Base-by-base conservation (phyloP, 2,797 vertebrate species). In the Psittacula echo region DNA sequence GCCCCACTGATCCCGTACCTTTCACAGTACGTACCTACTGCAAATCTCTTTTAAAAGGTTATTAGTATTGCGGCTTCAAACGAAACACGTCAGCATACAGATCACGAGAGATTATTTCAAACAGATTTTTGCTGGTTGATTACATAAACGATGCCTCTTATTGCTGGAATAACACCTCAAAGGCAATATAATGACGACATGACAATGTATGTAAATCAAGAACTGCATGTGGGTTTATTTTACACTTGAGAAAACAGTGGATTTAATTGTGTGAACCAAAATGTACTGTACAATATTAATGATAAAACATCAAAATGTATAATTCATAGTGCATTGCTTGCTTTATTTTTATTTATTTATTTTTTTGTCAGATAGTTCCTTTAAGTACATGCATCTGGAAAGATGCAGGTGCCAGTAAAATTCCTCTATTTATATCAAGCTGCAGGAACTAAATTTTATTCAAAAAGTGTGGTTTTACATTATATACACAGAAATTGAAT, bases 191-290 rank as follows among this genome's bases (percentile, higher is more conserved):
- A 98, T 95, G 96, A 98, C 97, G 98, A 98, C 98, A 98, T 97
- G 98, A 98, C 97, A 98, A 98, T 97, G 97, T 98, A 97, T 98
- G 98, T 99, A 99, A 99, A 99, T 98, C 99, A 99, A 99, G 98
- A 98, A 99, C 98, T 99, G 99, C 98, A 98, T 99, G 99, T 99
- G 98, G 99, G 98, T 99, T 99, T 99, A 99, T 99, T 99, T 99
- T 99, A 99, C 99, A 99, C 98, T 99, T 99, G 98, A 99, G 98
- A 98, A 99, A 99, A 99, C 98, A 99, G 99, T 98, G 98, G 98
- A 98, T 98, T 99, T 99, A 98, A 98, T 96, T 98, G 98, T 98
- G 98, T 98, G 99, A 99, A 98, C 97, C 97, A 97, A 98, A 98
- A 98, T 98, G 97, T 97, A 98, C 98, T 98, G 98, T 98, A 99